Evolutionary conservation across 1,140 invertebrate genomes (phyloP), one percentile per base, ranked within the genome.

Genomic region (Drosophila ironensis): DNA sequence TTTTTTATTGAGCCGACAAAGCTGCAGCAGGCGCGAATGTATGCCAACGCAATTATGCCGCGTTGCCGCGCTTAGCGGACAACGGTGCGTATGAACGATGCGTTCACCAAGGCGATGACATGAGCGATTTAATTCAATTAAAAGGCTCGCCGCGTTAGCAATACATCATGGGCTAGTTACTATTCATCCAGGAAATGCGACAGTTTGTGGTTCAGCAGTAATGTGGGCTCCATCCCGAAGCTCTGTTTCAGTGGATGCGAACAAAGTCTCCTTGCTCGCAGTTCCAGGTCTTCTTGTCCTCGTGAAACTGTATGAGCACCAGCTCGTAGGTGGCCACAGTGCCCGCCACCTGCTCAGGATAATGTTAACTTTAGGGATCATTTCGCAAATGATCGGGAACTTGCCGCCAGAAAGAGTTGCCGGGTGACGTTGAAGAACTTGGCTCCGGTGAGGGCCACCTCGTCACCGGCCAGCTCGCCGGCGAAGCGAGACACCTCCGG

Each of bases 251-350:
- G n/a, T n/a, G n/a, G n/a, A n/a, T n/a, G n/a, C n/a, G n/a, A n/a
- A n/a, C n/a, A 33, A 33, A 33, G 30, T 33, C 11, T 33, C 30
- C 30, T 9, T 6, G n/a, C 8, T n/a, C 14, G 33, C 86, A 88
- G 40, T 70, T 59, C 80, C 80, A 88, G 19, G 56, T 38, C 16
- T 88, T 88, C 41, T 88, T 42, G 40, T 88, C 82, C 52, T 89
- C 87, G 19, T 89, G 82, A 35, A 89, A 89, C 56, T 89, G 87
- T 9, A 60, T 91, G 3, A 93, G 88, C 12, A 93, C 92, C 4
- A 94, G 78, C 84, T 94, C 93, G 48, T 94, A 94, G 1, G 93
- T 94, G 4, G 93, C 91, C 56, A 94, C 93, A 4, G 93, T 93
- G 30, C 93, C 93, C 12, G 93, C 93, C 56, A 86, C 53, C 81